Evolutionary conservation across 2,888 invertebrate species (phyloP).

Genomic region (Petrophora chlorosata): DNA sequence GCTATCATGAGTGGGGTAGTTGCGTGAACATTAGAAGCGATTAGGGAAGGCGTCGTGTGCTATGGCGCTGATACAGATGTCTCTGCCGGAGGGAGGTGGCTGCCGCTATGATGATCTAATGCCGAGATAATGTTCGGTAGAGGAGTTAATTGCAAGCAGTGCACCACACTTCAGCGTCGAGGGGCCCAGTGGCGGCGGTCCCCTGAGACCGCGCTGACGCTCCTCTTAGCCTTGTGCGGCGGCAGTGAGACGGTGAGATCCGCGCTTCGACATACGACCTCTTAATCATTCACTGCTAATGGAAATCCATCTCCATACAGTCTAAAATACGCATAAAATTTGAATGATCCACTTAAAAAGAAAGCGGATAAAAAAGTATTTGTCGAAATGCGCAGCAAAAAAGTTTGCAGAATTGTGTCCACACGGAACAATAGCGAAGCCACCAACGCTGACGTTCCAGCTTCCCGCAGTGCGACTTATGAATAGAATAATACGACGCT

Average conservation of each 20-base stretch:
- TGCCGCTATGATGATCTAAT: constrained; percentile 54
- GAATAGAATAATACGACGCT: constrained; percentile 75
- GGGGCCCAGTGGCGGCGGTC: constrained; percentile 51
- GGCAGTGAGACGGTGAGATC: constrained; percentile 30
- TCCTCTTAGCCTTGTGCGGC: constrained; percentile 25
- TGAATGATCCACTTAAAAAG: constrained; percentile 69
- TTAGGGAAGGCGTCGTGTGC: constrained; percentile 13
- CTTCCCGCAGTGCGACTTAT: constrained; percentile 74
- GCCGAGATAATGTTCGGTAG: constrained; percentile 72
- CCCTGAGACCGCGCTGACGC: constrained; percentile 48
- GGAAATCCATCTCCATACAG: constrained; percentile 65
- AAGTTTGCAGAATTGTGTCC: constrained; percentile 72
- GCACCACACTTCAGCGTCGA: constrained; percentile 67
- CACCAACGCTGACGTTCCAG: constrained; percentile 74
- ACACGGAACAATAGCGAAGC: constrained; percentile 70
- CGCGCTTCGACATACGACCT: constrained; percentile 45
- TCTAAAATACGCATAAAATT: constrained; percentile 78
- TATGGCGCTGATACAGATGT: constrained; percentile 42
- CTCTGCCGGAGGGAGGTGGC: constrained; percentile 31
- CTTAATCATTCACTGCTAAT: constrained; percentile 80
- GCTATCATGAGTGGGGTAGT: background rate
- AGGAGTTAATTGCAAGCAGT: constrained; percentile 79
- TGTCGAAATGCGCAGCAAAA: no score
- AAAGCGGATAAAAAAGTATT: constrained; percentile 56
- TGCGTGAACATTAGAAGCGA: background rate